Evolutionary conservation across 2,113 vertebrate species (phyloP).

Genomic region (Pseudopipra pipra): DNA sequence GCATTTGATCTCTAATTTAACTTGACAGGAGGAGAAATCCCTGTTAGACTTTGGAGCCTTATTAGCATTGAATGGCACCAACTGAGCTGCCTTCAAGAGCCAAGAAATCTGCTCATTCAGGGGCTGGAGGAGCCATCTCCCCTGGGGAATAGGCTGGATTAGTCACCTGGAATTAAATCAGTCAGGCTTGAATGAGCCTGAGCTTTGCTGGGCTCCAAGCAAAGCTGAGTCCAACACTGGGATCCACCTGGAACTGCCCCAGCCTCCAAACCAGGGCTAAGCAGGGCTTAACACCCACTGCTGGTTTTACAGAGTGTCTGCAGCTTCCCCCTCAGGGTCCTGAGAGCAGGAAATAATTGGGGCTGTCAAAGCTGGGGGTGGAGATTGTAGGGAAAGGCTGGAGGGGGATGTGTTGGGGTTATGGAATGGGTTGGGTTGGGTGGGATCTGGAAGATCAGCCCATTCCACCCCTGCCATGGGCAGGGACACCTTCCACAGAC

Average conservation of each 20-base stretch:
- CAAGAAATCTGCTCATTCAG: background rate
- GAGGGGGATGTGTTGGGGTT: background rate
- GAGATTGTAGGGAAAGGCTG: background rate
- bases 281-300: background rate
- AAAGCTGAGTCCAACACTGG: background rate
- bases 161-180: slow-evolving; percentile 20
- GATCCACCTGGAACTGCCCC: background rate
- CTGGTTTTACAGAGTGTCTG: accelerated
- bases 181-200: background rate
- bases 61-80: background rate
- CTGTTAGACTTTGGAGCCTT: background rate
- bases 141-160: background rate
- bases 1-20: slow-evolving; percentile 36
- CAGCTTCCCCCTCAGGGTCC: accelerated
- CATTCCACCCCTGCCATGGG: background rate
- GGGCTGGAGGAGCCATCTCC: background rate
- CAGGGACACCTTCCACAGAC: background rate
- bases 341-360: background rate
- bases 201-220: background rate
- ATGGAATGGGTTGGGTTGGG: background rate
- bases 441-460: background rate
- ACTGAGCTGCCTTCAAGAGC: background rate
- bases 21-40: background rate
- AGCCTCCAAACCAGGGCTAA: background rate
- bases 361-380: background rate